Percentiles rank a stretch among this genome's conserved stretches.
Evolutionary conservation across 1,140 invertebrate species (phyloP).

Genomic region (Heliconius nattereri): DNA sequence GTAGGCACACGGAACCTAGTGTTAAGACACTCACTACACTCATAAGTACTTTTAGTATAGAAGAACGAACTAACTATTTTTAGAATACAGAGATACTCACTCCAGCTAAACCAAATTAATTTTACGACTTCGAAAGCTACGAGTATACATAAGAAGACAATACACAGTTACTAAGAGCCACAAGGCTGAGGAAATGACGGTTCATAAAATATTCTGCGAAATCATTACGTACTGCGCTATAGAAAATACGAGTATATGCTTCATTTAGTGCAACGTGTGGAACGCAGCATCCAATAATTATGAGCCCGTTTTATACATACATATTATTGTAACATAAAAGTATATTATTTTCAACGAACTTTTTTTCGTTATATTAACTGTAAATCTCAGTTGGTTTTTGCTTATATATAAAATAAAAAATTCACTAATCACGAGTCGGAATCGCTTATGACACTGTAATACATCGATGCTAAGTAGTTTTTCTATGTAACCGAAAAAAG

Average conservation of each 20-base stretch:
- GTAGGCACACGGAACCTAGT: too few relatives aligned
- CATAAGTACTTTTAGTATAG: neutral
- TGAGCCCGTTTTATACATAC: neutral
- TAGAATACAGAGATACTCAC: neutral
- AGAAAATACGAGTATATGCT: neutral
- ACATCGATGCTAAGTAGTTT: too few relatives aligned
- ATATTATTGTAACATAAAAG: neutral
- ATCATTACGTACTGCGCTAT: conserved; percentile 18
- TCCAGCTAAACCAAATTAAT: neutral
- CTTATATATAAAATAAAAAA: too few relatives aligned
- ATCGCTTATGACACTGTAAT: too few relatives aligned
- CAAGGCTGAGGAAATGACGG: conserved; percentile 11
- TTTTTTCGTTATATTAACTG: neutral
- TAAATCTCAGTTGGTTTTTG: neutral
- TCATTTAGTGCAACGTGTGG: conserved; percentile 15
- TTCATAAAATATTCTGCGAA: conserved; percentile 20
- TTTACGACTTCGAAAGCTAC: conserved; percentile 6
- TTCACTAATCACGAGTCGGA: too few relatives aligned
- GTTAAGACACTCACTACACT: too few relatives aligned
- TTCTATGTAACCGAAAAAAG: too few relatives aligned
- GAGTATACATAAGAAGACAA: neutral
- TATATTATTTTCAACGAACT: neutral
- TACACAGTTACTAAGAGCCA: conserved; percentile 5
- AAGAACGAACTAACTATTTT: neutral
- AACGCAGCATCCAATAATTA: conserved; percentile 10